Base-by-base conservation (phyloP, 1,140 invertebrate genomes). In the Theocolax elegans region DNA sequence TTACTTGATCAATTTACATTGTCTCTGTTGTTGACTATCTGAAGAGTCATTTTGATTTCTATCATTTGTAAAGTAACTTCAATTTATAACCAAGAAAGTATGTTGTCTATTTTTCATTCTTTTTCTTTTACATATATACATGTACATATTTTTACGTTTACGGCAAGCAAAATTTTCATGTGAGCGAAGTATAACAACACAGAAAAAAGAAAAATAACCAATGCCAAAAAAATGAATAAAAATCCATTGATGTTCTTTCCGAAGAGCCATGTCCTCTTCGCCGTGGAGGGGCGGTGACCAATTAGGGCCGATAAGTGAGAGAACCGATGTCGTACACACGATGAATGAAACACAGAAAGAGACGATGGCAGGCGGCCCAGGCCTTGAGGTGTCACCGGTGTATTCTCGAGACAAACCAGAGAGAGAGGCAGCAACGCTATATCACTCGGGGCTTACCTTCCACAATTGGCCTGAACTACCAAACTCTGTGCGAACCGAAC, bases 211-310 rank as follows among this genome's bases (percentile, higher is more conserved):
- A 48, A 56, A 70, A 56, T 29, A 38, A 64, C 46, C 25, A 40
- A 42, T 40, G 51, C 15, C 23, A 62, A 31, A 70, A 58, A 64
- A 48, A 62, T 56, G 10, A 46, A 62, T 19, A 79, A 85, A 82
- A 84, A 85, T 82, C 72, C 63, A 77, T 84, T 86, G 83, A 84
- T 86, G 82, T 86, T 87, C 84, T 87, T 87, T 87, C 81, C 84
- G 83, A 86, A 87, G 86, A 87, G 85, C 80, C 83, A 81, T 86
- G 81, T 83, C 85, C 86, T 86, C 86, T 87, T 86, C 83, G 79
- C 83, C 84, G 81, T 82, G 85, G 85, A 85, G 81, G 83, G 58
- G 19, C 58, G 82, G 78, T 75, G 81, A 80, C 79, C 82, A 84
- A 76, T 62, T 86, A 87, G 84, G 84, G 85, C 82, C 80, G 66